A percentile compares a stretch with the other conserved stretches of the same genome.
Conservation (phyloP, 2,113 vertebrate species). For the Cardinalis cardinalis region DNA sequence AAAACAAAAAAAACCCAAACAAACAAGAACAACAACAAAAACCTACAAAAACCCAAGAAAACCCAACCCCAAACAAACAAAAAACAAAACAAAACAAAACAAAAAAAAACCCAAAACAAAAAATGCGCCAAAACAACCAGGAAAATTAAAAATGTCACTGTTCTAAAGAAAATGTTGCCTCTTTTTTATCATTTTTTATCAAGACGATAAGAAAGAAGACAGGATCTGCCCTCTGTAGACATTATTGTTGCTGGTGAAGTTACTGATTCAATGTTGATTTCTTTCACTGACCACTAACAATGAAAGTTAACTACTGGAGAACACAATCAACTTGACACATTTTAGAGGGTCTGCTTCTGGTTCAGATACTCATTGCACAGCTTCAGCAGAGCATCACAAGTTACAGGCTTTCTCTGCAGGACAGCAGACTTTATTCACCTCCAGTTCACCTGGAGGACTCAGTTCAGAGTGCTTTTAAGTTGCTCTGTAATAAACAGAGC, state of each 20-base stretch:
- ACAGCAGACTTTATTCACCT: neutral
- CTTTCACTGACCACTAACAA: neutral
- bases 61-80: too few species aligned
- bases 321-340: fast-evolving
- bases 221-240: neutral
- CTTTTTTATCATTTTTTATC: neutral
- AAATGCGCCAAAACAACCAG: neutral
- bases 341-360: neutral
- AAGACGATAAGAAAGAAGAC: neutral
- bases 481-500: neutral
- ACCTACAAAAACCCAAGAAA: neutral
- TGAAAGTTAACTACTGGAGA: neutral
- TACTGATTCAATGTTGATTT: neutral
- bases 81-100: neutral
- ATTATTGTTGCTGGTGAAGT: neutral
- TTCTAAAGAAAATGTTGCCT: neutral
- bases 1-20: neutral
- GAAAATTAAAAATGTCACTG: neutral
- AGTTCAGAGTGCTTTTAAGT: neutral
- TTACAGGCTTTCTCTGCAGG: neutral
- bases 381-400: neutral
- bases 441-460: neutral
- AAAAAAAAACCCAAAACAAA: neutral
- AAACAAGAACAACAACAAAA: neutral
- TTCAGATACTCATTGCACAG: neutral